Conservation (phyloP, 2,888 invertebrate species). For the Microplitis deprimator region DNA sequence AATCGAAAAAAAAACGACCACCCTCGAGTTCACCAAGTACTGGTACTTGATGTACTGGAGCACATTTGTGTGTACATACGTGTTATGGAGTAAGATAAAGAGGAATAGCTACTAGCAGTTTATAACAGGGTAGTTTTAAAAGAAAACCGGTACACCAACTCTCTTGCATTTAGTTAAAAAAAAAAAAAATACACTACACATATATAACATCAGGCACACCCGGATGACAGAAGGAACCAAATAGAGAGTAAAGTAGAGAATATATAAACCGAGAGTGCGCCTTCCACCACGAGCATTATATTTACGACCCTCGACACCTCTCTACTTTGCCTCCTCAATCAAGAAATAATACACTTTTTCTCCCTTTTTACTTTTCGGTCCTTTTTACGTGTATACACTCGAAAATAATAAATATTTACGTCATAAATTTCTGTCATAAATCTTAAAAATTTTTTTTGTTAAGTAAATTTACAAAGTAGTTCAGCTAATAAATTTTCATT, state of each 20-base stretch:
- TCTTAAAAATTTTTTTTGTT: neutral
- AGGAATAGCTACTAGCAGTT: neutral
- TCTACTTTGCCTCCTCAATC: constrained; percentile 11
- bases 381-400: constrained; percentile 1
- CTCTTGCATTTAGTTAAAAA: neutral
- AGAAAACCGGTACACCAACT: neutral
- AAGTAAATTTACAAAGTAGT: too few species aligned
- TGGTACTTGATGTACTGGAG: neutral
- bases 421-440: constrained; percentile 42
- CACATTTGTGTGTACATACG: neutral
- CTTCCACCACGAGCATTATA: constrained; percentile 22
- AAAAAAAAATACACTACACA: neutral
- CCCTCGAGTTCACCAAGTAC: neutral
- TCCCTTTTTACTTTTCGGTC: neutral
- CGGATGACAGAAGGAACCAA: neutral
- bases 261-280: constrained; percentile 9
- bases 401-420: constrained; percentile 67
- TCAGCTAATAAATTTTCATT: neutral
- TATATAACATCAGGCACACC: neutral
- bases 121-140: neutral
- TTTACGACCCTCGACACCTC: constrained; percentile 28
- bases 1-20: neutral
- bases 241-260: neutral
- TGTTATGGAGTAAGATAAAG: neutral
- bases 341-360: neutral